These are phyloP conservation scores for Aurelia aurita complex sp. Pacific DNA, from an alignment of 30 jellyfish, hydroid and myxozoan genomes.

Conservation along the genomic window DNA sequence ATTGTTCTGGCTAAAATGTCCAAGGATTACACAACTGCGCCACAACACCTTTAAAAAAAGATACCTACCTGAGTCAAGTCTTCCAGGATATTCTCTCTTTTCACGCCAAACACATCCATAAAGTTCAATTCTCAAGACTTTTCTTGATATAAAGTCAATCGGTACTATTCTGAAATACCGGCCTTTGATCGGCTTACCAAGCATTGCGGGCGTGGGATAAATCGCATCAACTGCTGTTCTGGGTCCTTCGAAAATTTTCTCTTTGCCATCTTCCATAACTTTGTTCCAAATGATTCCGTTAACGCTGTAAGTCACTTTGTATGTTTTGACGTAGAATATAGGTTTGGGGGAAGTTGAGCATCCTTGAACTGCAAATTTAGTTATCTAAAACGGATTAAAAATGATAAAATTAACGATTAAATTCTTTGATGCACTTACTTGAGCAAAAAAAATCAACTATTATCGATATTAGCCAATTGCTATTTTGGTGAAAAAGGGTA, in stretches of 20 bases:
- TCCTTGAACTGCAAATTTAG: conserved; percentile 45
- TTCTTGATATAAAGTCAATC: conserved; percentile 28
- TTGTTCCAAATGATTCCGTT: conserved; percentile 19
- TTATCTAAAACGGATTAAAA: background rate
- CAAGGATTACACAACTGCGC: too few species aligned
- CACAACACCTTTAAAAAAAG: too few species aligned
- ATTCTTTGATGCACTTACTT: too few species aligned
- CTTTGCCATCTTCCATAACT: background rate
- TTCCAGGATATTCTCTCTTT: background rate
- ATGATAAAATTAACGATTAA: background rate
- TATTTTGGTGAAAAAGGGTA: too few species aligned
- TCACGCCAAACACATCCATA: conserved; percentile 59
- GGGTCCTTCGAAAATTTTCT: conserved; percentile 33
- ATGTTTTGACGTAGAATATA: conserved; percentile 26
- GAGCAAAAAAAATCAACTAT: too few species aligned
- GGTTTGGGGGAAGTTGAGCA: conserved; percentile 12
- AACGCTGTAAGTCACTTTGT: conserved; percentile 31
- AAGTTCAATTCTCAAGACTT: conserved; percentile 50
- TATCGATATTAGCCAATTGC: too few species aligned
- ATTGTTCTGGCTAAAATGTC: too few species aligned
- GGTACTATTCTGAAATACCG: conserved; percentile 59
- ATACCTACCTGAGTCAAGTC: background rate
- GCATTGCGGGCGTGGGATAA: conserved; percentile 10
- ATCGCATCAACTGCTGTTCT: conserved; percentile 18
- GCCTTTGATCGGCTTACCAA: conserved; percentile 38